phyloP scores from a whole-genome alignment of 2,797 vertebrate species.

The Erethizon dorsatum region DNA sequence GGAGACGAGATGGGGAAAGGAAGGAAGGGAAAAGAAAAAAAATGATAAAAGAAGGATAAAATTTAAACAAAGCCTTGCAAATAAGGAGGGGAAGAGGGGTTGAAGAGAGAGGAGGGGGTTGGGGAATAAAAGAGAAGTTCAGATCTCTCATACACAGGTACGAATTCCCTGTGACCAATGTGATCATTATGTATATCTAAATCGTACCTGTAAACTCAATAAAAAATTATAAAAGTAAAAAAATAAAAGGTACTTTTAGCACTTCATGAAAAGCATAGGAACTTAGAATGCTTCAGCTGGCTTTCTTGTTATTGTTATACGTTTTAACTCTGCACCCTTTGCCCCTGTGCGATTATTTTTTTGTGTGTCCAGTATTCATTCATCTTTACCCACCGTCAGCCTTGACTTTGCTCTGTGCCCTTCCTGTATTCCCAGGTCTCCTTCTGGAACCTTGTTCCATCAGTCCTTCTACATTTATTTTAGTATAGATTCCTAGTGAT shows the following conservation, averaged over 20 bases:
- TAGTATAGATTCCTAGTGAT: neutral
- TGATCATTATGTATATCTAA: neutral
- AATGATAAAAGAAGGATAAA: too few species aligned
- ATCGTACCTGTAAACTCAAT: neutral
- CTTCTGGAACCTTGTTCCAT: neutral
- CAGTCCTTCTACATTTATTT: neutral
- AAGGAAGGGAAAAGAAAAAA: too few species aligned
- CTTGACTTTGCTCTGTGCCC: neutral
- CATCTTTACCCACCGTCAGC: neutral
- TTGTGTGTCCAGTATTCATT: neutral
- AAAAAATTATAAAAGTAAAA: neutral
- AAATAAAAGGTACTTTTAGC: neutral
- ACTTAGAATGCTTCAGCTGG: neutral
- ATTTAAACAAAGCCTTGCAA: too few species aligned
- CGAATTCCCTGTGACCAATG: neutral
- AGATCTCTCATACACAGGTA: too few species aligned
- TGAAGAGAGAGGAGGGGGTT: too few species aligned
- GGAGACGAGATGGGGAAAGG: too few species aligned
- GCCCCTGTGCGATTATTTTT: neutral
- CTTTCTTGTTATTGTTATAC: neutral
- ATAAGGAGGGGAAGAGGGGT: too few species aligned
- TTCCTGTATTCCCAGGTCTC: neutral
- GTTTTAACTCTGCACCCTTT: neutral
- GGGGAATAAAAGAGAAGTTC: too few species aligned
- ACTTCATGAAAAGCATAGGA: neutral